phyloP scores from a whole-genome alignment of 2,797 vertebrate genomes.

The Percopsis omiscomaycus region DNA sequence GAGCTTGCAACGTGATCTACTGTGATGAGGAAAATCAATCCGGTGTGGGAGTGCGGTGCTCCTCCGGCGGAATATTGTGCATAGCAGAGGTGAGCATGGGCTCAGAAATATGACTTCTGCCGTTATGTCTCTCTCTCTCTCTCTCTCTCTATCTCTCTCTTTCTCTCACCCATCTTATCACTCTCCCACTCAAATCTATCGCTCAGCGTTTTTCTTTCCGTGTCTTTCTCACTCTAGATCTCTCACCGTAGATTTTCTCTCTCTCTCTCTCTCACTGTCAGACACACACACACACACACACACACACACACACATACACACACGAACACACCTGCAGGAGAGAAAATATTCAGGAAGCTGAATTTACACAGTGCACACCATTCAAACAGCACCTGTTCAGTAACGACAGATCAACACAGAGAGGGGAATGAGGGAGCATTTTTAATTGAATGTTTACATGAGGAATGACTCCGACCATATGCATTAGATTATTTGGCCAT shows the following conservation, averaged over 20 bases:
- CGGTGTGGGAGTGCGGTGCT: slow-evolving; percentile 22
- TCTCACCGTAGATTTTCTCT: not conserved
- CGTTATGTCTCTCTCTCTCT: slow-evolving; percentile 3
- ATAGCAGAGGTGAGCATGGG: slow-evolving; percentile 20
- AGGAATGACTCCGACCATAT: slow-evolving; percentile 62
- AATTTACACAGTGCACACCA: slow-evolving; percentile 43
- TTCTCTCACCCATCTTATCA: too few relatives aligned
- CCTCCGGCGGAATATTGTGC: slow-evolving; percentile 24
- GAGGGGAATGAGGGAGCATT: slow-evolving; percentile 49
- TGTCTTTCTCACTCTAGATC: not conserved
- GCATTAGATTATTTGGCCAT: slow-evolving; percentile 64
- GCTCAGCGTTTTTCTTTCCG: not conserved
- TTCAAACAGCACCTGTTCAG: slow-evolving; percentile 69
- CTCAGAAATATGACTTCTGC: slow-evolving; percentile 34
- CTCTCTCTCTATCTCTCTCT: slow-evolving; percentile 10
- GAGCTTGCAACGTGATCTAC: slow-evolving; percentile 50
- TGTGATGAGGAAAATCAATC: slow-evolving; percentile 55
- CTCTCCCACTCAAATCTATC: not conserved
- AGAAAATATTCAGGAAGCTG: slow-evolving; percentile 29
- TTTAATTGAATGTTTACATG: slow-evolving; percentile 71
- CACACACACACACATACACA: slow-evolving; percentile 1
- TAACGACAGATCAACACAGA: slow-evolving; percentile 65
- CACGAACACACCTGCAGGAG: slow-evolving; percentile 14
- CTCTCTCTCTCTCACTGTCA: not conserved
- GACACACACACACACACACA: not conserved